phyloP scores from a whole-genome alignment of 2,113 vertebrate species.

The Indri indri region DNA sequence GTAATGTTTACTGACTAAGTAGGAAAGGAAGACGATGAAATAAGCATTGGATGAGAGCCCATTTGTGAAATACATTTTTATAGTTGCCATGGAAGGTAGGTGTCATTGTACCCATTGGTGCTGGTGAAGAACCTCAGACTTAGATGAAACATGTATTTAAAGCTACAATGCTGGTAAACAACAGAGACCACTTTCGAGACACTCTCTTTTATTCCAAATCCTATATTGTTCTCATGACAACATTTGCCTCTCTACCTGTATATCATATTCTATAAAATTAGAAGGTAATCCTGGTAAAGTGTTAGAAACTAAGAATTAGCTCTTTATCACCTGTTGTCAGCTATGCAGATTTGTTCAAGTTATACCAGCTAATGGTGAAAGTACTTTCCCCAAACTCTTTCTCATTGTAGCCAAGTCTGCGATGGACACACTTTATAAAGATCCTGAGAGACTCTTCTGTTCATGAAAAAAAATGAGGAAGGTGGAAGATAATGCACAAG shows the following conservation, averaged over 20 bases:
- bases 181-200: background rate
- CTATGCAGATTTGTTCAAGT: background rate
- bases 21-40: slow-evolving; percentile 4
- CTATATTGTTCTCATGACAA: background rate
- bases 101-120: background rate
- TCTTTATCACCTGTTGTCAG: background rate
- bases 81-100: background rate
- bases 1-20: background rate
- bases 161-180: background rate
- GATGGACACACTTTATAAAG: background rate
- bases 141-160: background rate
- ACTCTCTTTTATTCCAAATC: slow-evolving; percentile 1
- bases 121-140: background rate
- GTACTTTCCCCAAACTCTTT: background rate
- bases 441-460: slow-evolving; percentile 17
- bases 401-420: background rate
- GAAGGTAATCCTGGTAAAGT: background rate
- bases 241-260: background rate
- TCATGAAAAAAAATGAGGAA: background rate
- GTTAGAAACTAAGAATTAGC: background rate
- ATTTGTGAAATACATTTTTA: background rate
- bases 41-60: background rate
- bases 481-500: background rate
- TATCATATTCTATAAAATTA: background rate
- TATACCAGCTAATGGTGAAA: background rate